phyloP scores from a whole-genome alignment of 2,797 vertebrate species.

The Acipenser ruthenus region DNA sequence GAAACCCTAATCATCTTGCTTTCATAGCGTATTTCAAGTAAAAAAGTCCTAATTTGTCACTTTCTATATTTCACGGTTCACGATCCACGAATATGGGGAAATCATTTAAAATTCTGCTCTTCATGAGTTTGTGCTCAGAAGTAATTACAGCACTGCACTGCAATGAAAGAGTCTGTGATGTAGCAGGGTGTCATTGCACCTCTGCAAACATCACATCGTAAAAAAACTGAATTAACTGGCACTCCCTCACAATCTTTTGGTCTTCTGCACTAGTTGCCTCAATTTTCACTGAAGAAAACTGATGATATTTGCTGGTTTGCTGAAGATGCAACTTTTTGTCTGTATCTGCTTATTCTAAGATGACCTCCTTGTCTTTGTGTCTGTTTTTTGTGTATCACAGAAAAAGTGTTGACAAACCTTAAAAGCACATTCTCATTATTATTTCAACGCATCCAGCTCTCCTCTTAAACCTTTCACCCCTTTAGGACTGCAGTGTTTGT shows the following conservation, averaged over 20 bases:
- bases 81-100: slow-evolving; percentile 53
- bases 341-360: background rate
- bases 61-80: slow-evolving; percentile 61
- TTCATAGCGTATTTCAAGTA: slow-evolving; percentile 55
- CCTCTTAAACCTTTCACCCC: slow-evolving; percentile 46
- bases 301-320: background rate
- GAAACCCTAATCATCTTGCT: slow-evolving; percentile 48
- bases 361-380: slow-evolving; percentile 2
- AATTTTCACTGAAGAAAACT: no score
- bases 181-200: slow-evolving; percentile 42
- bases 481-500: slow-evolving; percentile 31
- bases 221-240: background rate
- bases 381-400: slow-evolving; percentile 3
- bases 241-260: background rate
- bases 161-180: slow-evolving; percentile 58
- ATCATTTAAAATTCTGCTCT: slow-evolving; percentile 69
- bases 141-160: slow-evolving; percentile 65
- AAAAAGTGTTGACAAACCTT: slow-evolving; percentile 27
- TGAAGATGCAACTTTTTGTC: slow-evolving; percentile 19
- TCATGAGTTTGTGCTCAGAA: slow-evolving; percentile 66
- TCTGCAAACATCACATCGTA: slow-evolving; percentile 15
- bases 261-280: no score
- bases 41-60: slow-evolving; percentile 64
- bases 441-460: slow-evolving; percentile 47
- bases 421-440: slow-evolving; percentile 51